Conservation (phyloP, 2,113 vertebrate genomes). For the Eurypyga helias region DNA sequence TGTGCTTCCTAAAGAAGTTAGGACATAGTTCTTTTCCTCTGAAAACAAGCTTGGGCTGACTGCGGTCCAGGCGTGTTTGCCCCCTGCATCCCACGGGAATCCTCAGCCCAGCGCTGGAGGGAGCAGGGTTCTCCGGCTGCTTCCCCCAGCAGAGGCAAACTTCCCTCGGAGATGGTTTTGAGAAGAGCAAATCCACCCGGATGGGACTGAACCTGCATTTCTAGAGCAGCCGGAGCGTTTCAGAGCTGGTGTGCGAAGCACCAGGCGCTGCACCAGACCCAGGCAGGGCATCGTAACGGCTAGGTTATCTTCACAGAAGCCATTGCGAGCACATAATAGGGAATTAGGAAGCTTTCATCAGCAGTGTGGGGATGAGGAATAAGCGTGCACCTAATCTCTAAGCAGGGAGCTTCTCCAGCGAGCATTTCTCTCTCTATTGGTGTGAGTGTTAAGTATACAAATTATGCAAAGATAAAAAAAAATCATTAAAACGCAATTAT, state of each 20-base stretch:
- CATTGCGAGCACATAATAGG: not conserved
- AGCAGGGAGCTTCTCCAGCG: not conserved
- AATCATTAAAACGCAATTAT: constrained; percentile 77
- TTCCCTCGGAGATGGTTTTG: not conserved
- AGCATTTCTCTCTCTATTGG: not conserved
- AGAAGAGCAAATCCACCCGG: not conserved
- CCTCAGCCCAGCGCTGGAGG: not conserved
- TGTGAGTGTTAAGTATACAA: constrained; percentile 64
- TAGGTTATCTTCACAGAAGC: not conserved
- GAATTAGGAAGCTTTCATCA: not conserved
- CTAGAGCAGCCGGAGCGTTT: not conserved
- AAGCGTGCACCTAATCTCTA: not conserved
- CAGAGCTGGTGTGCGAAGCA: not conserved
- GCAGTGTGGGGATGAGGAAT: not conserved
- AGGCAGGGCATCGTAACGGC: not conserved
- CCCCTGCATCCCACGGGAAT: not conserved
- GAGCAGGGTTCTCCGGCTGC: not conserved
- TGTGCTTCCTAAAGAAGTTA: not conserved
- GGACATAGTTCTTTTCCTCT: not conserved
- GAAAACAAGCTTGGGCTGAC: not conserved
- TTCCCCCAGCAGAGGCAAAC: not conserved
- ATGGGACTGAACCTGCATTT: rapidly evolving
- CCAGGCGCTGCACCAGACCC: not conserved
- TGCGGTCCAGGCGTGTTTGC: rapidly evolving
- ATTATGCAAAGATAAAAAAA: constrained; percentile 67